Percentiles rank a stretch among this genome's conserved stretches.
phyloP scores from a whole-genome alignment of 1,140 invertebrate genomes.

The Frieseomelitta varia region DNA sequence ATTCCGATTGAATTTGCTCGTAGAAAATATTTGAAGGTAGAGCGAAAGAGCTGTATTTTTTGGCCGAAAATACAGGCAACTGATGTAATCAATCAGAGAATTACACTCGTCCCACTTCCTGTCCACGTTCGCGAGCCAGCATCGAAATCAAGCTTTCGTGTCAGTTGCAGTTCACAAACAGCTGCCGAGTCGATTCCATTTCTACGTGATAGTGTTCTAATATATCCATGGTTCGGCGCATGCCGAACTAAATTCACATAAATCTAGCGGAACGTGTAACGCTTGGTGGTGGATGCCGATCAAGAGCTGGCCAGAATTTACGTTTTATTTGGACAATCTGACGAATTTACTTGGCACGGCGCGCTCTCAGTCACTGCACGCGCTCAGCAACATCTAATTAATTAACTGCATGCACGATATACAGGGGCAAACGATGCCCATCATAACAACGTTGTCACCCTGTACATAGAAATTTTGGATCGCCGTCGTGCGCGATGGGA shows the following conservation, averaged over 20 bases:
- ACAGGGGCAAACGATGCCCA: background rate
- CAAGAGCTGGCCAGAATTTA: slow-evolving; percentile 38
- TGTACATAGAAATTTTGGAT: background rate
- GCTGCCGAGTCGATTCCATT: slow-evolving; percentile 37
- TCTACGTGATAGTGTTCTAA: slow-evolving; percentile 40
- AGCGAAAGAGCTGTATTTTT: background rate
- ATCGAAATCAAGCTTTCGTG: slow-evolving; percentile 7
- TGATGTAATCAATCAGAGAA: slow-evolving; percentile 12
- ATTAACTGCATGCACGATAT: background rate
- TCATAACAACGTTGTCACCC: background rate
- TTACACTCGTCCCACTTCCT: slow-evolving; percentile 51
- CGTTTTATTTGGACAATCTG: slow-evolving; percentile 45
- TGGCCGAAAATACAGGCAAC: background rate
- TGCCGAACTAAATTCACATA: slow-evolving; percentile 59
- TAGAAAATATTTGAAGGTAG: background rate
- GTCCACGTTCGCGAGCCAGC: background rate
- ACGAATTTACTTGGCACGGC: background rate
- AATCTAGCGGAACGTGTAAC: slow-evolving; percentile 62
- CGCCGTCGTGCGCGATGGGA: background rate
- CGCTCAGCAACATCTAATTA: slow-evolving; percentile 5
- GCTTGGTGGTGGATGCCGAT: slow-evolving; percentile 41
- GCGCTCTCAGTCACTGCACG: background rate
- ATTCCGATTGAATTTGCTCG: background rate
- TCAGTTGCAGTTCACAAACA: slow-evolving; percentile 33
- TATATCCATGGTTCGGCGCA: slow-evolving; percentile 56